Conservation (phyloP, 2,797 vertebrate genomes). For the Morus bassanus region DNA sequence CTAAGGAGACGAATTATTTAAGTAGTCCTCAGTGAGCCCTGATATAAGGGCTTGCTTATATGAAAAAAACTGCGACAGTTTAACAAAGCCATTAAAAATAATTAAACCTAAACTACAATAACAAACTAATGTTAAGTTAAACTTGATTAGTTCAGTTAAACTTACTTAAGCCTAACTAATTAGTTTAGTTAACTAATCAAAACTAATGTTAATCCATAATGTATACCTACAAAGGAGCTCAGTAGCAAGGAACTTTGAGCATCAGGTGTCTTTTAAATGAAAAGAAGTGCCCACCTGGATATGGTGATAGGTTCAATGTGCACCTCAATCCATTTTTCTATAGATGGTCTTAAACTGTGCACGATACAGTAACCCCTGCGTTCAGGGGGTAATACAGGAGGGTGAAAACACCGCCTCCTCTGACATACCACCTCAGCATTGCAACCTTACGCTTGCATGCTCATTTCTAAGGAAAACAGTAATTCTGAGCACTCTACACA, state of each 20-base stretch:
- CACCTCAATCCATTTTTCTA: rapidly evolving
- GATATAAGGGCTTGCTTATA: neutral
- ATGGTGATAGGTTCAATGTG: neutral
- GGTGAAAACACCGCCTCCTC: neutral
- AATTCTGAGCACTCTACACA: rapidly evolving
- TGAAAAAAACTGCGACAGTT: neutral
- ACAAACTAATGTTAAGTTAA: neutral
- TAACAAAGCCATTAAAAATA: neutral
- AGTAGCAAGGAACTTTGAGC: neutral
- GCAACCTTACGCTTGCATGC: neutral
- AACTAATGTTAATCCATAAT: neutral
- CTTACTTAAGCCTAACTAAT: neutral
- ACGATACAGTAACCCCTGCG: rapidly evolving
- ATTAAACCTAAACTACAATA: neutral
- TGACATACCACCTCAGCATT: neutral
- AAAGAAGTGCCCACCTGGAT: neutral
- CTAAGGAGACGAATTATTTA: neutral
- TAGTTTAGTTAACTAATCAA: neutral
- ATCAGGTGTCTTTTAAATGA: neutral
- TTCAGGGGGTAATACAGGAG: neutral
- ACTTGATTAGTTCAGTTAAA: neutral
- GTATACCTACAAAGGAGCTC: neutral
- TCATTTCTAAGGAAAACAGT: neutral
- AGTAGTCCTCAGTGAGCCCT: neutral
- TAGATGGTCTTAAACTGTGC: neutral